Evolutionary conservation across 35 echinoderm and acorn worm species (phyloP).

Genomic region (Hemicentrotus pulcherrimus): DNA sequence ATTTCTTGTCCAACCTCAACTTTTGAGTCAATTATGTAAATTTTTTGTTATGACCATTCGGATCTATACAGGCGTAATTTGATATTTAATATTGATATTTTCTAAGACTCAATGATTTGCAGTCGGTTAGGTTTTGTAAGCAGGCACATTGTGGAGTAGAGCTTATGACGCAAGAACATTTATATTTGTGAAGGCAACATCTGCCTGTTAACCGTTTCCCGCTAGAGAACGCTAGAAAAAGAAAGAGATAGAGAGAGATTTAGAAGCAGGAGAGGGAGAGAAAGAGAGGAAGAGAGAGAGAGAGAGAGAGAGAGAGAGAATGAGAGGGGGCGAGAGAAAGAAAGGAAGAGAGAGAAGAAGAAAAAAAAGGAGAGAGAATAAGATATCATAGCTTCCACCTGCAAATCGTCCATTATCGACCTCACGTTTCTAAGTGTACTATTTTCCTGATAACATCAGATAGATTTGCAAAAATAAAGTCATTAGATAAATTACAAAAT

Average conservation of each 20-base stretch:
- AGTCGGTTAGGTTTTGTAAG: too few species aligned
- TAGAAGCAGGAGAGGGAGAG: neutral
- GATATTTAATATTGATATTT: too few species aligned
- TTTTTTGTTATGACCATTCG: too few species aligned
- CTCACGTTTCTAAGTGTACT: neutral
- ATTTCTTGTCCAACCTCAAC: too few species aligned
- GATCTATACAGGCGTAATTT: too few species aligned
- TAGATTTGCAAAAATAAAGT: neutral
- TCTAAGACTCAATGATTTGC: too few species aligned
- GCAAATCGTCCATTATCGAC: neutral
- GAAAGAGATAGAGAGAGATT: neutral
- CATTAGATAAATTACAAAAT: neutral
- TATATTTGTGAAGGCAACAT: neutral
- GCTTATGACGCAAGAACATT: neutral
- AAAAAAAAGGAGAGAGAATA: too few species aligned
- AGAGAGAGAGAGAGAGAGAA: neutral
- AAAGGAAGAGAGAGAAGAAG: too few species aligned
- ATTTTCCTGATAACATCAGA: neutral
- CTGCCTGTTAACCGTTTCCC: neutral
- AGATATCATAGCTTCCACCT: neutral
- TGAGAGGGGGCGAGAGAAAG: too few species aligned
- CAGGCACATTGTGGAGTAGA: neutral
- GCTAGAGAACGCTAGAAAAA: neutral
- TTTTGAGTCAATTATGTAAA: too few species aligned
- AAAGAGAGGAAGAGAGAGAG: neutral